A percentile compares a stretch with the other conserved stretches of the same genome.
phyloP scores from a whole-genome alignment of 2,113 vertebrate genomes.

The Corydoras sp. region DNA sequence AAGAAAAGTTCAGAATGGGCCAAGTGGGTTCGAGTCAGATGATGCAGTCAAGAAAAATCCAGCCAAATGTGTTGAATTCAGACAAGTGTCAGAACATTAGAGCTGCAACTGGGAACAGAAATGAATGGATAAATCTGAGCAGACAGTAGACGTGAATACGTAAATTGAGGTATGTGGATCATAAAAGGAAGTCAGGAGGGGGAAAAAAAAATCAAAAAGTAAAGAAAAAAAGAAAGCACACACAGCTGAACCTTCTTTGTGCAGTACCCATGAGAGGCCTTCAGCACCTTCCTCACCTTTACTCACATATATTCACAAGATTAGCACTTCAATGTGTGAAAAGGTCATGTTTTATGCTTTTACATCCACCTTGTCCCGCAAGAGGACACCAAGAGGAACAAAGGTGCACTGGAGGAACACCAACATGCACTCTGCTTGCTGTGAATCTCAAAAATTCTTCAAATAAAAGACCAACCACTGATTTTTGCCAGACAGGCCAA shows the following conservation, averaged over 20 bases:
- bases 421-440: background rate
- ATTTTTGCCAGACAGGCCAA: too few relatives aligned
- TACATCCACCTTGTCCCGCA: background rate
- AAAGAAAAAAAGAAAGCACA: background rate
- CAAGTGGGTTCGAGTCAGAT: too few relatives aligned
- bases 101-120: too few relatives aligned
- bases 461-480: too few relatives aligned
- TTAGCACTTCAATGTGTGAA: conserved; percentile 22
- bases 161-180: too few relatives aligned
- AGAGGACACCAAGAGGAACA: background rate
- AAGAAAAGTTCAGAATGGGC: too few relatives aligned
- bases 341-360: background rate
- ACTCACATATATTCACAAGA: background rate
- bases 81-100: too few relatives aligned
- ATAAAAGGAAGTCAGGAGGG: background rate
- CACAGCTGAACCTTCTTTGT: conserved; percentile 32
- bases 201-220: conserved; percentile 2
- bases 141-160: too few relatives aligned
- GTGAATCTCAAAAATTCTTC: too few relatives aligned
- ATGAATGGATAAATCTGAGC: too few relatives aligned
- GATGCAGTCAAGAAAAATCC: too few relatives aligned
- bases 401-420: background rate
- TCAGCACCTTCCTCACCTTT: background rate
- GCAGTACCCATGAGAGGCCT: conserved; percentile 47
- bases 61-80: too few relatives aligned